A percentile compares a stretch with the other conserved stretches of the same genome.
Conservation (phyloP, 1,140 invertebrate species). For the Dinoponera quadriceps region DNA sequence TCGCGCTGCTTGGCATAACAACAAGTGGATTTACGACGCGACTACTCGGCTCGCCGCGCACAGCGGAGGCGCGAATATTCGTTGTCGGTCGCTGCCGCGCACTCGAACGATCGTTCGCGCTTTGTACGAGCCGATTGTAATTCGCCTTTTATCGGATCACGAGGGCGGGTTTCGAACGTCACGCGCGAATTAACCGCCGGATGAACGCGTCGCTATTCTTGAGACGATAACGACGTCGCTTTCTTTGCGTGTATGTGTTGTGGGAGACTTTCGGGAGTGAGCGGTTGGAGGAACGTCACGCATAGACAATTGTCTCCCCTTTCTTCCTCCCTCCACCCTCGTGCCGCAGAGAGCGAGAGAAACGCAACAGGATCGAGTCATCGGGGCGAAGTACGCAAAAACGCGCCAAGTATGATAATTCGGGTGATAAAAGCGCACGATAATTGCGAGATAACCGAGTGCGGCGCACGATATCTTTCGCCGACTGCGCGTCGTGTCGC, state of each 20-base stretch:
- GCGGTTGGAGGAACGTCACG: background rate
- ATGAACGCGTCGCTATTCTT: slow-evolving; percentile 20
- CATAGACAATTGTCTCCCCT: too few species aligned
- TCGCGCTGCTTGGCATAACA: slow-evolving; percentile 55
- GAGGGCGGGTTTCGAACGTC: slow-evolving; percentile 13
- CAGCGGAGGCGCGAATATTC: slow-evolving; percentile 37
- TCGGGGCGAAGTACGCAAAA: background rate
- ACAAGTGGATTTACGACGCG: slow-evolving; percentile 58
- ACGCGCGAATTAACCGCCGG: slow-evolving; percentile 25
- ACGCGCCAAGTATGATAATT: background rate
- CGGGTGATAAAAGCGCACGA: background rate
- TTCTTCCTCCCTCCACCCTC: background rate
- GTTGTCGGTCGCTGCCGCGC: slow-evolving; percentile 19
- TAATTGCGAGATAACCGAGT: background rate
- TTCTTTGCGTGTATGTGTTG: too few species aligned
- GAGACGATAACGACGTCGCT: background rate
- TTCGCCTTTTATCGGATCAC: slow-evolving; percentile 50
- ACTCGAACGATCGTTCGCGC: slow-evolving; percentile 1
- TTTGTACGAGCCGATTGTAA: slow-evolving; percentile 38
- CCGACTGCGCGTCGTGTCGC: slow-evolving; percentile 21
- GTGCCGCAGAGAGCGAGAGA: background rate
- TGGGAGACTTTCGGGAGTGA: too few species aligned
- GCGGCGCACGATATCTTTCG: slow-evolving; percentile 2
- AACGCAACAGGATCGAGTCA: background rate
- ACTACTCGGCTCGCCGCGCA: slow-evolving; percentile 30